Conservation (phyloP, 2,113 vertebrate species). For the Myotis yumanensis region DNA sequence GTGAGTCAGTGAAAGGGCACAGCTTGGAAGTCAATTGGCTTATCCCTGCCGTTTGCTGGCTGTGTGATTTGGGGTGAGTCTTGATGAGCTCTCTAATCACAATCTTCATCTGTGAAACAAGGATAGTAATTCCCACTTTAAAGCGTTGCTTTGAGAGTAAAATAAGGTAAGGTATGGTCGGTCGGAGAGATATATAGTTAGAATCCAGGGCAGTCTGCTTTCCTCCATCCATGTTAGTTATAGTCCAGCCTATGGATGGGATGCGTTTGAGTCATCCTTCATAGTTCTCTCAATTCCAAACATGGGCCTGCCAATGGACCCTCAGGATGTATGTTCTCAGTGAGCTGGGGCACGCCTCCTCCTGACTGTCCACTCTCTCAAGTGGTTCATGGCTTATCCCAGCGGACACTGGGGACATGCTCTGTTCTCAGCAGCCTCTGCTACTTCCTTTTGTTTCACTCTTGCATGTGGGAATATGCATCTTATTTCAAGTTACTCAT, state of each 20-base stretch:
- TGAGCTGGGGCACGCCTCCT: fast-evolving
- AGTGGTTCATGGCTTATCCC: not conserved
- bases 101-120: not conserved
- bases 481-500: not conserved
- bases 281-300: not conserved
- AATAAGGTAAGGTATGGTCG: not conserved
- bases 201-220: not conserved
- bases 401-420: no score
- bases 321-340: not conserved
- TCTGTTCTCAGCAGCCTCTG: not conserved
- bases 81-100: not conserved
- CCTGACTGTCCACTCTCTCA: not conserved
- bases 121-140: not conserved
- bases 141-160: not conserved
- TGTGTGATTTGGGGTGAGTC: not conserved
- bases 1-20: not conserved
- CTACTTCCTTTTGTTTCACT: not conserved
- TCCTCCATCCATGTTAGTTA: not conserved
- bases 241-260: not conserved
- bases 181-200: not conserved
- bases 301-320: not conserved
- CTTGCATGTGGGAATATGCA: not conserved
- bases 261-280: not conserved
- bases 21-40: not conserved
- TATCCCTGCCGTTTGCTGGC: not conserved